Evolutionary conservation across 2,797 vertebrate species (phyloP).

Genomic region (Microctenopoma steveboyesi): DNA sequence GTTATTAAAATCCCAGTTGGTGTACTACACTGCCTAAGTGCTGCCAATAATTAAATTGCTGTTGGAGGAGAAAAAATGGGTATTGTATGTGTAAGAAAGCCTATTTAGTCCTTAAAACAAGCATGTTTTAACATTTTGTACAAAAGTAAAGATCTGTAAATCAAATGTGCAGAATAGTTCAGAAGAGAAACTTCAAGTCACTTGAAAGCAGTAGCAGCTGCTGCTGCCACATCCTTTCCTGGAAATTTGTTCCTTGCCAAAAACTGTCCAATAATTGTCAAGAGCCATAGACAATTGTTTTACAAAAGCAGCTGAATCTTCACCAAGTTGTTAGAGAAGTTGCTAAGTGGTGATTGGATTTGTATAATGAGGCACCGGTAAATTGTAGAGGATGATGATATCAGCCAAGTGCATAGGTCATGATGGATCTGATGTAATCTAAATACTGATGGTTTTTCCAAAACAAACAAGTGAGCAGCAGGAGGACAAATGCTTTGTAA

Average conservation of each 20-base stretch:
- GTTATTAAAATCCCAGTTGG: slow-evolving; percentile 74
- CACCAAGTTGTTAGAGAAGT: slow-evolving; percentile 15
- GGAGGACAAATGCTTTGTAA: not conserved
- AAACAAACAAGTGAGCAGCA: slow-evolving; percentile 19
- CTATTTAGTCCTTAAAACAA: slow-evolving; percentile 33
- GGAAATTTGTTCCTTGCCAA: slow-evolving; percentile 34
- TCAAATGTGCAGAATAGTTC: slow-evolving; percentile 30
- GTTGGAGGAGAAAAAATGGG: slow-evolving; percentile 33
- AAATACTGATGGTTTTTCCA: slow-evolving; percentile 20
- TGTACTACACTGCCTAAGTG: slow-evolving; percentile 53
- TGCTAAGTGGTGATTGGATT: slow-evolving; percentile 30
- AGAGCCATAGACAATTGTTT: slow-evolving; percentile 31
- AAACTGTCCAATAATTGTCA: slow-evolving; percentile 37
- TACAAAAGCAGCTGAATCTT: slow-evolving; percentile 11
- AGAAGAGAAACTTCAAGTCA: slow-evolving; percentile 25
- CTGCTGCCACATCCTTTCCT: slow-evolving; percentile 14
- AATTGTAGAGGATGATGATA: slow-evolving; percentile 24
- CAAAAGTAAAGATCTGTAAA: slow-evolving; percentile 16
- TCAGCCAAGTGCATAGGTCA: slow-evolving; percentile 4
- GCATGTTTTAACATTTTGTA: slow-evolving; percentile 31
- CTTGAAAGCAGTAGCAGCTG: slow-evolving; percentile 46
- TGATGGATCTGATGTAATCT: slow-evolving; percentile 5
- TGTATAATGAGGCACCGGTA: slow-evolving; percentile 10
- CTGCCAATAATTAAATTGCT: slow-evolving; percentile 67
- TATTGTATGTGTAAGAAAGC: slow-evolving; percentile 23